phyloP scores from a whole-genome alignment of 2,888 invertebrate species.

The Malachius bipustulatus region DNA sequence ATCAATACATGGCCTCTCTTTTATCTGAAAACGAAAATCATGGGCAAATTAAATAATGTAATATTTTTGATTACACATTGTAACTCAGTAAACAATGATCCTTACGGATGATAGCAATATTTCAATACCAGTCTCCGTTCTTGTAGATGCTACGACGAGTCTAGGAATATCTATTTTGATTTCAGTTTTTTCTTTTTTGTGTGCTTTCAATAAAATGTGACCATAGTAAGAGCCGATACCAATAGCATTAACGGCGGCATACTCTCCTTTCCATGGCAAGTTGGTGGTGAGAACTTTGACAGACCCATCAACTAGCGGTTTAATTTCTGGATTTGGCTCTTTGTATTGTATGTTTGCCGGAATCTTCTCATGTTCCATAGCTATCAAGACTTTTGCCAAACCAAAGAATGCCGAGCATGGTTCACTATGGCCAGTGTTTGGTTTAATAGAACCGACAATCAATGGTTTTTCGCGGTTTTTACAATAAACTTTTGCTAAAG shows the following conservation, averaged over 20 bases:
- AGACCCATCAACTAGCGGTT: constrained; percentile 73
- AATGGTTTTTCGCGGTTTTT: constrained; percentile 65
- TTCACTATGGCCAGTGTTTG: constrained; percentile 96
- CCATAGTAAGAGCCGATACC: constrained; percentile 95
- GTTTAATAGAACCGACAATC: constrained; percentile 88
- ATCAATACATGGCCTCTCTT: constrained; percentile 40
- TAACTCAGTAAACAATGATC: too few species aligned
- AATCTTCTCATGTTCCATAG: constrained; percentile 81
- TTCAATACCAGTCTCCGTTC: constrained; percentile 70
- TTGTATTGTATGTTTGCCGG: constrained; percentile 84
- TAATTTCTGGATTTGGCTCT: constrained; percentile 81
- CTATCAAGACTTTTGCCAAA: constrained; percentile 78
- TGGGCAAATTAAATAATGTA: too few species aligned
- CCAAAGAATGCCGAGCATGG: constrained; percentile 80
- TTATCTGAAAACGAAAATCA: constrained; percentile 36
- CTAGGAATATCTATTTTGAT: constrained; percentile 51
- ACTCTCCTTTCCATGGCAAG: constrained; percentile 72
- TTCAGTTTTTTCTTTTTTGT: constrained; percentile 48
- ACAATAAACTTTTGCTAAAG: constrained; percentile 83
- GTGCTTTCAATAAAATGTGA: constrained; percentile 71
- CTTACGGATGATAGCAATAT: constrained; percentile 44
- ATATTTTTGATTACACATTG: too few species aligned
- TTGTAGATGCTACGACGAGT: constrained; percentile 66
- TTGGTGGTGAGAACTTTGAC: constrained; percentile 64
- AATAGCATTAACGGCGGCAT: constrained; percentile 88